Conservation (phyloP, 2,113 vertebrate genomes). For the Prionailurus viverrinus region DNA sequence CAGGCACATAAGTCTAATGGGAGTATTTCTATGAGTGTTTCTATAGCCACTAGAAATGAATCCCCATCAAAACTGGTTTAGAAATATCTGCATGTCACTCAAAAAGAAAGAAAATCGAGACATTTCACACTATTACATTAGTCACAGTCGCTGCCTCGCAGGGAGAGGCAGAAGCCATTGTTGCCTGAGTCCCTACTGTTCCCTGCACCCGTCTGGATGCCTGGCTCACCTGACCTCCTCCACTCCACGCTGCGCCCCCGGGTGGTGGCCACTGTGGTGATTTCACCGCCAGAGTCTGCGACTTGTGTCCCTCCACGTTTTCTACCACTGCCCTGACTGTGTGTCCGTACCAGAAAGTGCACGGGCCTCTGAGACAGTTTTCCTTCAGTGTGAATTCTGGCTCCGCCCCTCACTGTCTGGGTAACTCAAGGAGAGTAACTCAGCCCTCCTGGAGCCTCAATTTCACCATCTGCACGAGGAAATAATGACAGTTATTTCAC, state of each 20-base stretch:
- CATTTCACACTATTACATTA: not conserved
- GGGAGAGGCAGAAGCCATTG: not conserved
- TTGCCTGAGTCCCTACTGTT: not conserved
- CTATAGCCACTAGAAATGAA: constrained; percentile 60
- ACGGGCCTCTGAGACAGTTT: not conserved
- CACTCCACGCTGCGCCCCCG: not conserved
- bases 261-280: not conserved
- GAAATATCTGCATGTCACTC: constrained; percentile 52
- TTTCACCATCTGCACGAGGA: not conserved
- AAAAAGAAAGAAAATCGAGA: not conserved
- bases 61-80: constrained; percentile 34
- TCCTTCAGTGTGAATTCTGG: not conserved
- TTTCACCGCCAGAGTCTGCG: not conserved
- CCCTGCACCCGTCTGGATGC: not conserved
- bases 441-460: not conserved
- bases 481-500: not conserved
- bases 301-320: not conserved
- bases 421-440: not conserved
- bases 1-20: constrained; percentile 10
- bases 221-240: not conserved
- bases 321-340: not conserved
- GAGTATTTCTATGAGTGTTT: constrained; percentile 11
- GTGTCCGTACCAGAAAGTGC: not conserved
- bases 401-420: not conserved
- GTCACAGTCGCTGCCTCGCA: not conserved